These are phyloP conservation scores for Phalera bucephala DNA, from an alignment of 2,888 invertebrate genomes.

Conservation along the genomic window DNA sequence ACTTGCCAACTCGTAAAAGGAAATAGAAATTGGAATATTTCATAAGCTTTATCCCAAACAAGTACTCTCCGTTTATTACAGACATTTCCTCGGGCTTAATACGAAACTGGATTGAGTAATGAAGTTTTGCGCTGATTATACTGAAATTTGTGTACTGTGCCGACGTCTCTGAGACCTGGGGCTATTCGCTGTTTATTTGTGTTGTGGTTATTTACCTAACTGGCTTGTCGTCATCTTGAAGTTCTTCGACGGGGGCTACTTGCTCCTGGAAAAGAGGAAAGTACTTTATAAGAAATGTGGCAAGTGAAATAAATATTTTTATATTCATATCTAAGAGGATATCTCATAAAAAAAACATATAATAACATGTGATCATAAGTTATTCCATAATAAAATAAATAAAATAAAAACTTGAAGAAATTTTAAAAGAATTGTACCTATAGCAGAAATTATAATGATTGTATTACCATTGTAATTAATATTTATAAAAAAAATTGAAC, in stretches of 20 bases:
- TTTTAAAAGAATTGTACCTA: too few species aligned
- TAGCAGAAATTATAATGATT: too few species aligned
- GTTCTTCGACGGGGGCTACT: constrained; percentile 69
- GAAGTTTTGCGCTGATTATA: not conserved
- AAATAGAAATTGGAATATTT: constrained; percentile 7
- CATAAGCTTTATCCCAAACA: not conserved
- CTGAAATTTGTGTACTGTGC: not conserved
- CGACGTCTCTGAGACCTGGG: not conserved
- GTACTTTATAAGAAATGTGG: too few species aligned
- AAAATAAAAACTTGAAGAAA: too few species aligned
- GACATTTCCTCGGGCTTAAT: not conserved
- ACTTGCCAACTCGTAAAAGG: too few species aligned
- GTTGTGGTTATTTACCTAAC: constrained; percentile 40
- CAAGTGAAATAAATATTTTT: too few species aligned
- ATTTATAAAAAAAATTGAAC: too few species aligned
- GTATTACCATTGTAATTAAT: too few species aligned
- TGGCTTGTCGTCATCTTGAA: constrained; percentile 62
- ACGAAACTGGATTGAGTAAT: not conserved
- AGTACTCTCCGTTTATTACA: not conserved
- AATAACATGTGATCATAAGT: too few species aligned
- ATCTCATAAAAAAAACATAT: too few species aligned
- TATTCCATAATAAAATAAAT: too few species aligned
- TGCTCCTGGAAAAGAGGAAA: constrained; percentile 57
- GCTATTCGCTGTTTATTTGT: not conserved
- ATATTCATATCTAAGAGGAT: too few species aligned